Base-by-base conservation (phyloP, 2,113 vertebrate species). In the Siniperca chuatsi region DNA sequence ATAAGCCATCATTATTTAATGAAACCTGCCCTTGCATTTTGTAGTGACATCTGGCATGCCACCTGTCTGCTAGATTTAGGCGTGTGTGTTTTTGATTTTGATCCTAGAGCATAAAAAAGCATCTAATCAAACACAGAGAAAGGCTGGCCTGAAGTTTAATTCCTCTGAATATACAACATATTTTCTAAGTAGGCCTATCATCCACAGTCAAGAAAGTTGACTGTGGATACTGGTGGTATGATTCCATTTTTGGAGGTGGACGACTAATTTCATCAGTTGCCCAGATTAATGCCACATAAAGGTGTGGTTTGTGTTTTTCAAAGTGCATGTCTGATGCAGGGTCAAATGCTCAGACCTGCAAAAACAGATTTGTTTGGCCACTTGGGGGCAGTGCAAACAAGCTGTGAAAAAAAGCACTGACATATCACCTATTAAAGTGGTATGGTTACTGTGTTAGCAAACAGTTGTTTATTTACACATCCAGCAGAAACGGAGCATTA, bases 11-110 rank as follows among this genome's bases (percentile, higher is more conserved):
- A 2, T 72, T 64, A 73, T 71, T 62, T 75, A 75, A 83, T 75
- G 10, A 82, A 84, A 79, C 65, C 61, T 82, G 73, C 69, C n/a
- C 69, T 52, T 50, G 48, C 12, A 64, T 55, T 79, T 50, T 23
- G n/a, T 60, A 18, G 20, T n/a, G 62, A 46, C 74, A 86, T 83
- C 79, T 75, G 82, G 54, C 23, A 40, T 42, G 8, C 35, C 84
- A 89, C 42, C 74, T 83, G 73, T 66, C 75, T 69, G 46, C 20
- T 21, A 29, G 9, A 50, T 46, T 25, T 78, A 18, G 0, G 29
- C 8, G 21, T 42, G 25, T 65, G 23, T 20, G 2, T 66, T 23
- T 68, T 58, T 46, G 4, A 54, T 44, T 66, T 75, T 61, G n/a
- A 75, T 52, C 12, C 29, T 40, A 54, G 21, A 46, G 13, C 6